Evolutionary conservation across 1,140 invertebrate species (phyloP), one percentile per base, ranked within the genome.

Genomic region (Drosophila melanica): DNA sequence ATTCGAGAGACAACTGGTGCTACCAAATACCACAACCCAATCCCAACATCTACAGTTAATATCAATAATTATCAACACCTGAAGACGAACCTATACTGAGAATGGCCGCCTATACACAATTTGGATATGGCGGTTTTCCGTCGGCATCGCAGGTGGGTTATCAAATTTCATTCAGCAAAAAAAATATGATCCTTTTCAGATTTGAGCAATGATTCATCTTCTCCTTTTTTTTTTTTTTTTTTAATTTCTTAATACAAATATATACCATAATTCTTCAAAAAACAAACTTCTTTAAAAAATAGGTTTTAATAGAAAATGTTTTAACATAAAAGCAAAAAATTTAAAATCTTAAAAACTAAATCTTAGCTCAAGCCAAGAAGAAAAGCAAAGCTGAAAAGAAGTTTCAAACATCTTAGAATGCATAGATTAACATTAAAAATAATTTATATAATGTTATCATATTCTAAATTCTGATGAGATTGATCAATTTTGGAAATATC

Each of bases 41-140:
- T n/a, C n/a, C 18, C 16, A 12, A 7, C 11, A 47, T 11, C n/a
- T n/a, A 59, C 16, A 35, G 35, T 35, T n/a, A 14, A 39, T 20
- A 18, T 10, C 48, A 55, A 51, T 23, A 23, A 63, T 23, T 4
- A 50, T 23, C 27, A 47, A 9, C 41, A 33, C 11, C 11, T 18
- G 16, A 3, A 44, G 33, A 7, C 16, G 8, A 35, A 59, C 20
- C 18, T 6, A 2, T 35, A 10, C 33, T 8, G 35, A 37, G 54
- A 69, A 91, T 91, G 90, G 90, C 90, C 57, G 90, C 90, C 30
- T 91, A 91, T 55, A 87, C 90, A 65, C 90, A 91, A 79, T 91
- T 91, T 44, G 90, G 90, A 91, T 91, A 91, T 54, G 90, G 90
- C 59, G 77, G 79, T 68, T 91, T 91, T 70, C 90, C 90, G 86